Conservation (phyloP, 2,888 invertebrate genomes). For the Drosophila austrosaltans region DNA sequence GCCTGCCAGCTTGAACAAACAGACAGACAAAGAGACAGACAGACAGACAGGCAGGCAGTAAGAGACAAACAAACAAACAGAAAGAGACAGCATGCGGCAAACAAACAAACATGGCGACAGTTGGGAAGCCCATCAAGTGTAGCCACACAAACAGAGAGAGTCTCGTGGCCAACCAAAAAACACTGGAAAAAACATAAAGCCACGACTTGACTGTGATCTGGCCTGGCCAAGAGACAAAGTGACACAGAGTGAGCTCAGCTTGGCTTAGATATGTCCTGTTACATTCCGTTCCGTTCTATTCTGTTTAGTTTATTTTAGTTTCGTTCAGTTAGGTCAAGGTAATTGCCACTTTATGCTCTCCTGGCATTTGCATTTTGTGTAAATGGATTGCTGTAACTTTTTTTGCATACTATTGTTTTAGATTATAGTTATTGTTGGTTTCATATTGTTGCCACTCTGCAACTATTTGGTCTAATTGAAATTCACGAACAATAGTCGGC, state of each 20-base stretch:
- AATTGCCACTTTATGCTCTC: slow-evolving; percentile 29
- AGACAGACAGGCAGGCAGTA: background rate
- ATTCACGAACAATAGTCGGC: slow-evolving; percentile 24
- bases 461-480: slow-evolving; percentile 40
- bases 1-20: slow-evolving; percentile 38
- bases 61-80: slow-evolving; percentile 5
- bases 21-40: slow-evolving; percentile 7
- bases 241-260: background rate
- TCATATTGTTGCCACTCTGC: background rate
- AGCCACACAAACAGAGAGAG: slow-evolving; percentile 47
- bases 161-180: slow-evolving; percentile 48
- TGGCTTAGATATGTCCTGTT: background rate
- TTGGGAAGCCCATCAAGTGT: slow-evolving; percentile 42
- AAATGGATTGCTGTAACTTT: slow-evolving; percentile 3
- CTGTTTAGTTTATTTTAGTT: background rate
- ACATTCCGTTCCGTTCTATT: background rate
- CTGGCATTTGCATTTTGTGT: slow-evolving; percentile 8
- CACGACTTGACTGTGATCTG: slow-evolving; percentile 2
- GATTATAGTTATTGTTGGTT: slow-evolving; percentile 6
- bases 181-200: background rate
- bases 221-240: background rate
- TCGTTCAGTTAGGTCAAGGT: slow-evolving; percentile 56
- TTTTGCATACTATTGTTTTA: slow-evolving; percentile 24
- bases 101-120: slow-evolving; percentile 48
- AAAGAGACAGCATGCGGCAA: slow-evolving; percentile 1